phyloP scores from a whole-genome alignment of 2,888 invertebrate genomes.

The Lithophane ornitopus region DNA sequence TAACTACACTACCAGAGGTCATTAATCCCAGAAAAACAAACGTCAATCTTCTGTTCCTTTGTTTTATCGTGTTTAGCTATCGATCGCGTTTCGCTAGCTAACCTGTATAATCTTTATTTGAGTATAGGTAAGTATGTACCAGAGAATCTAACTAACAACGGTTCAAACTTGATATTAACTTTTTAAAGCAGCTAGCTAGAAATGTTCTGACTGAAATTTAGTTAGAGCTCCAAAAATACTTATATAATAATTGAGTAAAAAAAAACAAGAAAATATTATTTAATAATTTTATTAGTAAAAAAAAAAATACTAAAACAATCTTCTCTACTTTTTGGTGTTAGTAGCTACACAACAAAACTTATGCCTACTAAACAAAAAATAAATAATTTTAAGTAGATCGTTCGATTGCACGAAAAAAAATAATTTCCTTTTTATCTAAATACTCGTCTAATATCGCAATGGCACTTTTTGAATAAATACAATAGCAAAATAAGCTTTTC shows the following conservation, averaged over 20 bases:
- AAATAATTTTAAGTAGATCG: slow-evolving; percentile 85
- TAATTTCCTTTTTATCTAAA: slow-evolving; percentile 56
- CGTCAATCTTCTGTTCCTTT: too few relatives aligned
- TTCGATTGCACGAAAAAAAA: slow-evolving; percentile 81
- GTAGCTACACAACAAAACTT: slow-evolving; percentile 85
- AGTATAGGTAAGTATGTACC: too few relatives aligned
- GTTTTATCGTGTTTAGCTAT: too few relatives aligned
- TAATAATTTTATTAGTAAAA: slow-evolving; percentile 79
- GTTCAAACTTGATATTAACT: not conserved
- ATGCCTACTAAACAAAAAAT: slow-evolving; percentile 73
- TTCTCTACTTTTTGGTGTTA: slow-evolving; percentile 89
- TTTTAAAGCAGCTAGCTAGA: not conserved
- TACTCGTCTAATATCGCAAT: slow-evolving; percentile 73
- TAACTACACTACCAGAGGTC: too few relatives aligned
- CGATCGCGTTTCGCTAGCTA: too few relatives aligned
- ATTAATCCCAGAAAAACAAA: too few relatives aligned
- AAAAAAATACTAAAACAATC: slow-evolving; percentile 80
- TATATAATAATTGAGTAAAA: not conserved
- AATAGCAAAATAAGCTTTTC: slow-evolving; percentile 81
- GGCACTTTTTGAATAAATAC: slow-evolving; percentile 86
- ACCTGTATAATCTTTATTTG: too few relatives aligned
- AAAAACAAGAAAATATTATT: slow-evolving; percentile 58
- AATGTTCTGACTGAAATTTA: too few relatives aligned
- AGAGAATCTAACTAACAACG: not conserved
- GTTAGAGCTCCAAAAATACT: too few relatives aligned